A percentile compares a stretch with the other conserved stretches of the same genome.
Evolutionary conservation across 1,140 invertebrate genomes (phyloP).

Genomic region (Phenacoccus solenopsis): DNA sequence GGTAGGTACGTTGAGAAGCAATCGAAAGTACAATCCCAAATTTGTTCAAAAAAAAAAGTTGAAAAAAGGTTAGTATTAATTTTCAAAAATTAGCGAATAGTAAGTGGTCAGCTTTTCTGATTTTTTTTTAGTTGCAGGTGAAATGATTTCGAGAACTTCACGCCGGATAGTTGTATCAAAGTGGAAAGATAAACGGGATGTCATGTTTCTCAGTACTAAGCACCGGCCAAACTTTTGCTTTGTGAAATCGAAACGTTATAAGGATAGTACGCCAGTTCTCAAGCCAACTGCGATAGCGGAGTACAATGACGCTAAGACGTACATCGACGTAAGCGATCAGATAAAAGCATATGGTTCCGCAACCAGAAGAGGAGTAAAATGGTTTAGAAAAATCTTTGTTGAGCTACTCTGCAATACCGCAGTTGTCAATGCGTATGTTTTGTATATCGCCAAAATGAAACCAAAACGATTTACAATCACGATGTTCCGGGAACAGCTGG

Average conservation of each 20-base stretch:
- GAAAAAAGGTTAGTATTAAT: too few species aligned
- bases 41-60: constrained; percentile 31
- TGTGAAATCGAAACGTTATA: constrained; percentile 23
- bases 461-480: background rate
- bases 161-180: constrained; percentile 23
- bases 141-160: background rate
- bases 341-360: background rate
- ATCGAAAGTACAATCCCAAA: constrained; percentile 32
- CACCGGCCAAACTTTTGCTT: constrained; percentile 23
- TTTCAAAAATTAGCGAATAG: too few species aligned
- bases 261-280: constrained; percentile 13
- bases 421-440: background rate
- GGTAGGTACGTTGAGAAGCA: constrained; percentile 34
- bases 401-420: background rate
- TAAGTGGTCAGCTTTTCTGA: background rate
- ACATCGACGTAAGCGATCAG: constrained; percentile 20
- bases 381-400: background rate
- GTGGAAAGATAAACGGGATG: constrained; percentile 28
- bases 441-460: background rate
- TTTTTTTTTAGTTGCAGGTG: background rate
- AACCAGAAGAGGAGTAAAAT: background rate
- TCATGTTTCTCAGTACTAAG: constrained; percentile 26
- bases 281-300: constrained; percentile 14
- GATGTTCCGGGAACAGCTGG: background rate
- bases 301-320: constrained; percentile 17